Evolutionary conservation across 1,140 invertebrate genomes (phyloP), one percentile per base, ranked within the genome.

Genomic region (Glomeris maerens): DNA sequence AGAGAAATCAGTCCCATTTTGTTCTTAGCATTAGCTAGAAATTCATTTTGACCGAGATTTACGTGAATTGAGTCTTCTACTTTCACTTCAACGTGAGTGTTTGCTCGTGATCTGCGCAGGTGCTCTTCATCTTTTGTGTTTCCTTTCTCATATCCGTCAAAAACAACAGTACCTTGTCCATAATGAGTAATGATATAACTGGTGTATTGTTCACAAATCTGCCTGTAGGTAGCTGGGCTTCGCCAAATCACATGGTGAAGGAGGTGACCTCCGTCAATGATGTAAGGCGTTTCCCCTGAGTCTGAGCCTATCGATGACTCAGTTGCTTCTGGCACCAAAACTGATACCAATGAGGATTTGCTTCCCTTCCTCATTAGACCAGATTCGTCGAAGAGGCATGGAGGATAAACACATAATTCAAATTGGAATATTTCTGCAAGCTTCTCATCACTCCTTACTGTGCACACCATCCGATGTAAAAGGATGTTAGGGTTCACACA

Each of bases 71-170:
- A 22, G 27, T 52, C 48, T 14, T 52, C 51, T 36, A 52, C 27
- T 38, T 22, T 17, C 13, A 52, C 31, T 29, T 51, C 49, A 2
- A 39, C 49, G 25, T 27, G 52, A 5, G 31, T 28, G 17, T 20
- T 23, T 3, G 10, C 29, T 27, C 25, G 49, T 28, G 23, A 4
- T 50, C 50, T 52, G 51, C 5, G 42, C 21, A 21, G 21, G 25
- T 27, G 48, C 27, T 53, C 48, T 25, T 28, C 27, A 52, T 52
- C 28, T 52, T 52, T 52, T 22, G 13, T 52, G 27, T 31, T 52
- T 4, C 2, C 28, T 17, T 13, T 21, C 17, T 7, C 27, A 50
- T 52, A 52, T 10, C 50, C 51, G 42, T 52, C 44, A 52, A 53
- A 53, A 14, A 52, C 51, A 7, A 52, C 29, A 2, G 51, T 5